A percentile compares a stretch with the other conserved stretches of the same genome.
These are phyloP conservation scores for Ditylenchus weischeri DNA, from an alignment of 2,888 invertebrate genomes.

Conservation along the genomic window DNA sequence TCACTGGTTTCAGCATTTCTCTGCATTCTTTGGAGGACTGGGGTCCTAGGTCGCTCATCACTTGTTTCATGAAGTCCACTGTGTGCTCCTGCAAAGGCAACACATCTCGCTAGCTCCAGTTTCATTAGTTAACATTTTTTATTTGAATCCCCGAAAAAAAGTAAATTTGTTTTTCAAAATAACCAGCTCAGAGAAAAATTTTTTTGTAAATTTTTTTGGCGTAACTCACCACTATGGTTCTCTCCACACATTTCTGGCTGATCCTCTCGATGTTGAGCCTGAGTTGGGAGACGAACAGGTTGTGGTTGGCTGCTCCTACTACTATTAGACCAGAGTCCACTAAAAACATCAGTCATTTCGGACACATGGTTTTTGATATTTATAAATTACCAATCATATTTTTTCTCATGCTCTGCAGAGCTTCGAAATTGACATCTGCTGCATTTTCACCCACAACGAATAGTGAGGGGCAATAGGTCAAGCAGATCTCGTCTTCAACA, in stretches of 20 bases:
- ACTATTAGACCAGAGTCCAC: constrained; percentile 42
- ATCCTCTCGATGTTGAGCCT: constrained; percentile 37
- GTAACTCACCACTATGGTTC: constrained; percentile 39
- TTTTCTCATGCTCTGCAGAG: constrained; percentile 37
- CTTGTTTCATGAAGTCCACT: constrained; percentile 41
- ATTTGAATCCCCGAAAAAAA: background rate
- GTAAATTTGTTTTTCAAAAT: no score
- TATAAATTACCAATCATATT: constrained; percentile 42
- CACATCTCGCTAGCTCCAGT: no score
- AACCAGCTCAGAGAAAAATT: no score
- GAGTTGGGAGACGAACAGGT: constrained; percentile 38
- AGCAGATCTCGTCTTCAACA: constrained; percentile 48
- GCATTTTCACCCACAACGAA: constrained; percentile 48
- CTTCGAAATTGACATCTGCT: constrained; percentile 34
- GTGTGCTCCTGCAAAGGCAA: constrained; percentile 40
- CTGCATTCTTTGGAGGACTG: constrained; percentile 27
- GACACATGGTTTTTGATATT: no score
- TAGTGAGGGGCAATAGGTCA: constrained; percentile 51
- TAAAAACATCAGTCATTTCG: constrained; percentile 18
- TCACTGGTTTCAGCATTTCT: constrained; percentile 27
- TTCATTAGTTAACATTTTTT: no score
- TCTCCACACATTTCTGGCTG: constrained; percentile 41
- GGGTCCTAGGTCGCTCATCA: constrained; percentile 31
- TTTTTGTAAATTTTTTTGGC: no score
- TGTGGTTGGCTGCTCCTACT: constrained; percentile 41